Conservation (phyloP, 2,113 vertebrate genomes). For the Paracyprichromis sp. region DNA sequence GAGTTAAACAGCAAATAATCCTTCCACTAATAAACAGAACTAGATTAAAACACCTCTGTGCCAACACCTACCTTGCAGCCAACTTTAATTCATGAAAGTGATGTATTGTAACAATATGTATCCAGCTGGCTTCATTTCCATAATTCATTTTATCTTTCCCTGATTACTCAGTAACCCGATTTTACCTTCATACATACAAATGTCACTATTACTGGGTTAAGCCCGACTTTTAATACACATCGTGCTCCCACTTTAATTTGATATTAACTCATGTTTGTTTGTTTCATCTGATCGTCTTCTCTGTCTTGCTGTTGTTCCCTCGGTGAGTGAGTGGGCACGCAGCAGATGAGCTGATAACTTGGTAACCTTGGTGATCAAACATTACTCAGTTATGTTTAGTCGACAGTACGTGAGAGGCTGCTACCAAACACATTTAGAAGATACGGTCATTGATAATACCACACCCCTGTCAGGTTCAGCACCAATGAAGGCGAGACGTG, state of each 20-base stretch:
- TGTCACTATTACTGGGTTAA: neutral
- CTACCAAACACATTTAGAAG: neutral
- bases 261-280: neutral
- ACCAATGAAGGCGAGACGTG: constrained; percentile 97
- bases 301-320: neutral
- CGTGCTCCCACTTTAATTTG: neutral
- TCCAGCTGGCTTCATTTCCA: neutral
- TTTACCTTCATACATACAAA: neutral
- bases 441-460: neutral
- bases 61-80: neutral
- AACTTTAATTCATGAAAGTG: neutral
- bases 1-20: neutral
- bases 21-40: neutral
- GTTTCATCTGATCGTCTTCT: neutral
- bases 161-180: neutral
- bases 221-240: neutral
- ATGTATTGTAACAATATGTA: neutral
- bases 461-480: constrained; percentile 76
- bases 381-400: neutral
- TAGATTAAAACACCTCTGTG: neutral
- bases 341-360: neutral
- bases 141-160: neutral
- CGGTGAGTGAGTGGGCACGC: neutral
- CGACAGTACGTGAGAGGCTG: too few relatives aligned
- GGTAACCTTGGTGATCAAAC: neutral